Percentiles rank a stretch among this genome's conserved stretches.
Evolutionary conservation across 1,140 invertebrate species (phyloP).

Genomic region (Wasmannia auropunctata): DNA sequence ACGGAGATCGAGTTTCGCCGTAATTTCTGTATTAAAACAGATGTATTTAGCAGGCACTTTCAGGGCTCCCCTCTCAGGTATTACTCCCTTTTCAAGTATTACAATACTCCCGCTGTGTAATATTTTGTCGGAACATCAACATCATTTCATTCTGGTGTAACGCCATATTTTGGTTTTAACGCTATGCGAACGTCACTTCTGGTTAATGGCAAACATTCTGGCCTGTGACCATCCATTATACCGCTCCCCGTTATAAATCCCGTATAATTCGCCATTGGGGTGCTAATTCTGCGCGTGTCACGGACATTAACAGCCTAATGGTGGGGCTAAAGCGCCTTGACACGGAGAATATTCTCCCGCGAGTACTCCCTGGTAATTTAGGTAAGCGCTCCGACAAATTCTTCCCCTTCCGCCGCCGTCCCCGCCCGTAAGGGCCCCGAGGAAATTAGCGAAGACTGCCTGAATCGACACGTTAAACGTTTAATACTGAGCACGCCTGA

Average conservation of each 20-base stretch:
- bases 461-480: constrained; percentile 15
- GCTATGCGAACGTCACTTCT: not conserved
- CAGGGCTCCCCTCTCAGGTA: no score
- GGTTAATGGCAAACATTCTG: constrained; percentile 17
- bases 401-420: not conserved
- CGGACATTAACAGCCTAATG: constrained; percentile 71
- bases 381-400: constrained; percentile 44
- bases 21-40: not conserved
- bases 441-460: constrained; percentile 34
- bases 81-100: no score
- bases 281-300: constrained; percentile 73
- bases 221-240: constrained; percentile 42
- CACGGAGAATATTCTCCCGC: constrained; percentile 50
- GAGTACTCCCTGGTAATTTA: constrained; percentile 56
- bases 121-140: not conserved
- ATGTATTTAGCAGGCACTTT: no score
- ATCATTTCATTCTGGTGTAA: not conserved
- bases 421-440: not conserved
- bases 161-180: not conserved
- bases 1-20: not conserved
- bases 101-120: no score
- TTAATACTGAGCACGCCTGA: constrained; percentile 12
- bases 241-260: constrained; percentile 58
- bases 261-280: constrained; percentile 68
- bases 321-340: constrained; percentile 67